These are phyloP conservation scores for Anseranas semipalmata DNA, from an alignment of 2,113 vertebrate species.

Conservation along the genomic window DNA sequence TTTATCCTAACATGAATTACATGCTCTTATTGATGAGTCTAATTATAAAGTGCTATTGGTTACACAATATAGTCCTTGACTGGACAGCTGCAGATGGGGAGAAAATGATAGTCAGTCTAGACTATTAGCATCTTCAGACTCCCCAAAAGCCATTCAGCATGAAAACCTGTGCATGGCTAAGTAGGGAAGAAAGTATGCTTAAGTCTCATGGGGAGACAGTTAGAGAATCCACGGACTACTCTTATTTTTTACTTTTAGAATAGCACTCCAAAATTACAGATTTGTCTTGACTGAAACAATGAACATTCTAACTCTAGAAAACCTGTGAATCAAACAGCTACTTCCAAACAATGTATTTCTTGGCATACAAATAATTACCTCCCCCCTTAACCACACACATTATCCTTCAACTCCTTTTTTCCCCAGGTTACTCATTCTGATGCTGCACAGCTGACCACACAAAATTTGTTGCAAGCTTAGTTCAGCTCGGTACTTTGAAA, in stretches of 20 bases:
- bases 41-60: neutral
- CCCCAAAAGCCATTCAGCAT: neutral
- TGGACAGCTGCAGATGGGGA: neutral
- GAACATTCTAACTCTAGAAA: neutral
- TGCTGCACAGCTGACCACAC: neutral
- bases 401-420: neutral
- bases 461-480: neutral
- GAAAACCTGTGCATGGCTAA: neutral
- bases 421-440: neutral
- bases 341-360: neutral
- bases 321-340: neutral
- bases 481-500: neutral
- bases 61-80: neutral
- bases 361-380: neutral
- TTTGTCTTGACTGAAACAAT: neutral
- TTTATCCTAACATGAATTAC: neutral
- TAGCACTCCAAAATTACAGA: neutral
- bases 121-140: neutral
- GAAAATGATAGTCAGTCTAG: neutral
- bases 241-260: neutral
- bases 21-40: neutral
- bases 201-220: neutral
- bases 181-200: neutral
- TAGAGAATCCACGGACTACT: neutral
- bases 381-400: neutral